Evolutionary conservation across 2,113 vertebrate species (phyloP), one percentile per base, ranked within the genome.

Genomic region (Lepisosteus osseus): DNA sequence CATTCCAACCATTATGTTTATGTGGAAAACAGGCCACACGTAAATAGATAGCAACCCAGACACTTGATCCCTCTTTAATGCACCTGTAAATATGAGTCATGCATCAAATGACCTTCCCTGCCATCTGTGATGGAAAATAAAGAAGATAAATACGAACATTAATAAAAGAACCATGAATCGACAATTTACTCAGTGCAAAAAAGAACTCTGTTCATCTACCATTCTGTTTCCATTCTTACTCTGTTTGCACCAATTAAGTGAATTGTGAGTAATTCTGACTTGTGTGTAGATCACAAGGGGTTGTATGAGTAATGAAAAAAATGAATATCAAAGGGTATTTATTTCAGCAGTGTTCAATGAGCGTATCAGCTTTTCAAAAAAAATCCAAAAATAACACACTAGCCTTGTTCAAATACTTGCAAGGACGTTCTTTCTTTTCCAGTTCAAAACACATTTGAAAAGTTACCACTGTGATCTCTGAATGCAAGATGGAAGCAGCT

Each of bases 101-200:
- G 7, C 7, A 15, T 55, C 72, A 79, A 0, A 0, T 80, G 69
- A 55, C n/a, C 47, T 3, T 69, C 65, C 71, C 72, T 4, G 73
- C 68, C 77, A 80, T 81, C 77, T 84, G 77, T 71, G 29, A 77
- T n/a, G 57, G 47, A 7, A 67, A 61, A 11, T 11, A 61, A 61
- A 61, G 76, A 73, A 76, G 29, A 1, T 11, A 9, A 72, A 15
- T 29, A 69, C 76, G 64, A 7, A 71, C 54, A 12, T 71, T 70
- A 40, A 65, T 0, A 7, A 45, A 77, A 61, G 13, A 11, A 29
- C 59, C 13, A 11, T 61, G 17, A 61, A 13, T 15, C 14, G 59
- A 61, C 13, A 61, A 51, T 51, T 51, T 9, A 51, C 47, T 9
- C 1, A 51, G 47, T 29, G 13, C 17, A 11, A 13, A 61, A 5